These are phyloP conservation scores for Notechis scutatus DNA, from an alignment of 2,113 vertebrate genomes.

Conservation along the genomic window DNA sequence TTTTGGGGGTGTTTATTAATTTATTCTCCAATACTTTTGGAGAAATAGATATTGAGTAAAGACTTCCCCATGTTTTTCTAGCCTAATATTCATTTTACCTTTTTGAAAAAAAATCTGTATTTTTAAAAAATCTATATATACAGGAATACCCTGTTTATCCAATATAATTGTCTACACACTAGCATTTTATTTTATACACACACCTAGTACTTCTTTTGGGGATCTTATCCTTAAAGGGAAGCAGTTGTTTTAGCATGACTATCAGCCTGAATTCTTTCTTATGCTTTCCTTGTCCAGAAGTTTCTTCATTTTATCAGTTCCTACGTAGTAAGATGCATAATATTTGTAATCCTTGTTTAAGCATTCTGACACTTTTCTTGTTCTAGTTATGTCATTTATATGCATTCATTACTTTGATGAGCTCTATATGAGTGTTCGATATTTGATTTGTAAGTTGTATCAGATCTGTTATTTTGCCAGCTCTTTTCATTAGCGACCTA, in stretches of 20 bases:
- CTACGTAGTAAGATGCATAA: neutral
- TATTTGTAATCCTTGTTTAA: neutral
- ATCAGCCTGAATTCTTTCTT: neutral
- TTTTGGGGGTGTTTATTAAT: neutral
- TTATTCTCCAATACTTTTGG: neutral
- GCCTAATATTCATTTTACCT: neutral
- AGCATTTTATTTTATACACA: neutral
- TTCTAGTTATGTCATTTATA: neutral
- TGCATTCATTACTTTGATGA: neutral
- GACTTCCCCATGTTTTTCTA: neutral
- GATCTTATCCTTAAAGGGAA: neutral
- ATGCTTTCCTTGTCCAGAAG: neutral
- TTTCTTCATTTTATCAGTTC: neutral
- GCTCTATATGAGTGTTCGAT: neutral
- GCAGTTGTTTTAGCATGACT: neutral
- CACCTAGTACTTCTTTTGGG: neutral
- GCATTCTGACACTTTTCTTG: neutral
- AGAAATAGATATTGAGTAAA: neutral
- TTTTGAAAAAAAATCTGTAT: neutral
- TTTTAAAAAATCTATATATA: neutral
- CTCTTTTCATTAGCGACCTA: neutral
- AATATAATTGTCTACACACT: neutral
- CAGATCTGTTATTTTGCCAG: neutral
- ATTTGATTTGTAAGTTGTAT: neutral
- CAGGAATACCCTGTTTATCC: neutral